Evolutionary conservation across 2,888 invertebrate genomes (phyloP), one percentile per base, ranked within the genome.

Genomic region (Ethmia dodecea): DNA sequence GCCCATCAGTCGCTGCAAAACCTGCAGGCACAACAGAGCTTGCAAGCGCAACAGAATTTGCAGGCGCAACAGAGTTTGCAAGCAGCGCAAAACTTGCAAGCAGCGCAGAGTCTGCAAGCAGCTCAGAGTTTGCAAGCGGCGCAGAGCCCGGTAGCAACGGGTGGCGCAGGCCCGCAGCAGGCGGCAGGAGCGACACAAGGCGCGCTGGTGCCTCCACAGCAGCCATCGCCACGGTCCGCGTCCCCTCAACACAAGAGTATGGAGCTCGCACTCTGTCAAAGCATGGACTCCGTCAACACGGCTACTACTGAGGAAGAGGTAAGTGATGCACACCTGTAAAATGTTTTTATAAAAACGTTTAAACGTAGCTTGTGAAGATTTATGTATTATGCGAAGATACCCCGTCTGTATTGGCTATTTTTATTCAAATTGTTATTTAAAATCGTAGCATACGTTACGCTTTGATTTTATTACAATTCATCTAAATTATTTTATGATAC

Each of bases 251-350:
- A 84, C 63, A 81, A 86, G 75, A 83, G 58, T 61, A 87, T 87
- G 87, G 87, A 87, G 70, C 89, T 92, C 73, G 93, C 95, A 66
- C 90, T 95, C 70, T 96, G 96, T 77, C 97, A 97, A 88, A 97
- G 96, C 89, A 97, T 97, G 96, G 97, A 97, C 89, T 97, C 96
- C 64, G 97, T 97, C 76, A 97, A 97, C 88, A 96, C 96, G 60
- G 93, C 93, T 72, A 94, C 95, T 77, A 94, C 96, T 78, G 97
- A 98, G 89, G 98, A 97, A 91, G 98, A 97, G 97, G 98, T 97
- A 68, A 89, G 93, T 50, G 3, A 9, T n/a, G n/a, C n/a, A n/a
- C n/a, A n/a, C n/a, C n/a, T n/a, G n/a, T n/a, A n/a, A n/a, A n/a
- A n/a, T n/a, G n/a, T n/a, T n/a, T n/a, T n/a, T n/a, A n/a, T n/a